Conservation (phyloP, 2,113 vertebrate genomes). For the Formicarius rufipectus region DNA sequence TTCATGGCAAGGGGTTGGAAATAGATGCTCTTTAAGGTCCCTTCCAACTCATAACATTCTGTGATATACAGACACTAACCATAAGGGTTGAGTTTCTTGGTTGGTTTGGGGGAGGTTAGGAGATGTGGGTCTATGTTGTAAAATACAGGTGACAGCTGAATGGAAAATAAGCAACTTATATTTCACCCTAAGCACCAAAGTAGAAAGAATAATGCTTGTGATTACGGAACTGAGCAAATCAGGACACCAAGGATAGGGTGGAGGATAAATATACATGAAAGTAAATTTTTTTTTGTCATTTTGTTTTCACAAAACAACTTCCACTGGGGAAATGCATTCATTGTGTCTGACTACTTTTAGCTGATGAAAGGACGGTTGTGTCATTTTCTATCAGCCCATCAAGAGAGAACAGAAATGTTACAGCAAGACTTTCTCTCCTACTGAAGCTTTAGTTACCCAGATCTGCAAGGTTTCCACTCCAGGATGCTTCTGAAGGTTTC, state of each 20-base stretch:
- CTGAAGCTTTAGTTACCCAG: neutral
- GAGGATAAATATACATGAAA: slow-evolving; percentile 8
- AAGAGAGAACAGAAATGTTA: neutral
- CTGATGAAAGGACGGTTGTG: slow-evolving; percentile 19
- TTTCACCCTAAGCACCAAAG: neutral
- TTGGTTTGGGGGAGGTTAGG: neutral
- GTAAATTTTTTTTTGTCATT: neutral
- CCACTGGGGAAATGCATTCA: neutral
- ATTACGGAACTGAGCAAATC: neutral
- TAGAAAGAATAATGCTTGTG: neutral
- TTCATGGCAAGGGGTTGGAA: neutral
- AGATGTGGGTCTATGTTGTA: neutral
- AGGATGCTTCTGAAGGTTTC: neutral
- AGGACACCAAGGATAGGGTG: neutral
- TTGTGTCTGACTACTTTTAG: neutral
- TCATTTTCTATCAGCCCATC: slow-evolving; percentile 18
- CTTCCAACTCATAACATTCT: neutral
- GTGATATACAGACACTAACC: neutral
- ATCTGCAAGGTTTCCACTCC: neutral
- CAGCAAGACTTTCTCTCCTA: neutral
- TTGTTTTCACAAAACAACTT: slow-evolving; percentile 22
- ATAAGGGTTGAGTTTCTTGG: neutral
- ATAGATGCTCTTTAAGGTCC: neutral
- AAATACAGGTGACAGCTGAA: neutral
- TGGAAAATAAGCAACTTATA: neutral